A percentile compares a stretch with the other conserved stretches of the same genome.
phyloP scores from a whole-genome alignment of 1,140 invertebrate genomes.

The Drosophila quadrilineata region DNA sequence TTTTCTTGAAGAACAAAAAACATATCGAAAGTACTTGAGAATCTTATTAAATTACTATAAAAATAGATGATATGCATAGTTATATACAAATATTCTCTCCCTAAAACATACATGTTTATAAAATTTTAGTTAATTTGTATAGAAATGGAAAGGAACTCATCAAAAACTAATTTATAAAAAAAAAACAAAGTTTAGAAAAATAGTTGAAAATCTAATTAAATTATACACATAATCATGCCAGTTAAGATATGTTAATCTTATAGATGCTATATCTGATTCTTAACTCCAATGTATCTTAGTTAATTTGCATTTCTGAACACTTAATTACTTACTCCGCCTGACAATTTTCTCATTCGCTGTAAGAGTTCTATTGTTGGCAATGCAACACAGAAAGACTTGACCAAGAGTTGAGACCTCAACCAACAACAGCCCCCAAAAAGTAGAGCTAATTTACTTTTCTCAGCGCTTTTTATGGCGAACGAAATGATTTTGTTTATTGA shows the following conservation, averaged over 20 bases:
- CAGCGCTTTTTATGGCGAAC: constrained; percentile 44
- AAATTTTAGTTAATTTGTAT: too few relatives aligned
- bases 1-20: background rate
- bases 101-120: too few relatives aligned
- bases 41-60: constrained; percentile 4
- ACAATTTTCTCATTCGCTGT: background rate
- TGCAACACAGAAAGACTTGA: constrained; percentile 64
- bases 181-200: too few relatives aligned
- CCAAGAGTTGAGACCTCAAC: constrained; percentile 41
- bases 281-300: too few relatives aligned
- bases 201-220: background rate
- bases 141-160: too few relatives aligned
- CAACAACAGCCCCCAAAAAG: constrained; percentile 35
- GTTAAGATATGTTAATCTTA: too few relatives aligned
- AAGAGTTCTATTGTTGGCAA: constrained; percentile 58
- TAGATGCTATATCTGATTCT: too few relatives aligned
- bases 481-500: background rate
- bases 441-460: constrained; percentile 66
- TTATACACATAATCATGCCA: background rate
- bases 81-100: too few relatives aligned
- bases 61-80: too few relatives aligned
- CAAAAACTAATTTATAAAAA: too few relatives aligned
- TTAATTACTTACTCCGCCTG: constrained; percentile 21
- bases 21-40: too few relatives aligned
- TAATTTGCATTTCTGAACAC: background rate